phyloP scores from a whole-genome alignment of 2,888 invertebrate genomes.

The Athalia cordata region DNA sequence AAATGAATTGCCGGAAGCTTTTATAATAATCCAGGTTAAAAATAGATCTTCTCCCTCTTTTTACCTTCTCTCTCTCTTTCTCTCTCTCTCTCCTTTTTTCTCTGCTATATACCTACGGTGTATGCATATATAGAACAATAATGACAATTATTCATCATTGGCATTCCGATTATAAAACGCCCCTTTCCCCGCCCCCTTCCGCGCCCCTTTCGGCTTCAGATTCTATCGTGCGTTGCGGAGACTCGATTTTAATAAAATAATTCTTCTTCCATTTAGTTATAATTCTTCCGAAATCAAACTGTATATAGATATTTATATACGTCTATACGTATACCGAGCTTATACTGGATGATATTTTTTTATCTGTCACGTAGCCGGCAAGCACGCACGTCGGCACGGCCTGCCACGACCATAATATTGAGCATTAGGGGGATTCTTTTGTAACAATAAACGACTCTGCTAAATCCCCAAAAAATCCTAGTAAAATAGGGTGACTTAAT shows the following conservation, averaged over 20 bases:
- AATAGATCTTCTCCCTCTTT: background rate
- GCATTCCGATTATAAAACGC: background rate
- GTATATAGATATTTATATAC: too few relatives aligned
- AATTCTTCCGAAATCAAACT: too few relatives aligned
- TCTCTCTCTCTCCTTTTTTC: background rate
- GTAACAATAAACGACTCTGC: conserved; percentile 27
- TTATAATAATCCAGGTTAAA: background rate
- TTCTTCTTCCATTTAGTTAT: too few relatives aligned
- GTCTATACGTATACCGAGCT: too few relatives aligned
- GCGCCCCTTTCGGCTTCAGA: too few relatives aligned
- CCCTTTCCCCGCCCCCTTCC: too few relatives aligned
- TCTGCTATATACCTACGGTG: background rate
- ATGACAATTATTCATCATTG: conserved; percentile 1
- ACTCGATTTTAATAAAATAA: too few relatives aligned
- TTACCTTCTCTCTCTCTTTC: too few relatives aligned
- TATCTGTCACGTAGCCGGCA: too few relatives aligned
- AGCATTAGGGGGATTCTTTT: conserved; percentile 13
- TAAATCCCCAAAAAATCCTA: conserved; percentile 32
- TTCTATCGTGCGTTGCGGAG: too few relatives aligned
- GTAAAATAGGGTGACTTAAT: conserved; percentile 5
- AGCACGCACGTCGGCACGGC: conserved; percentile 31
- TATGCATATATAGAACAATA: background rate
- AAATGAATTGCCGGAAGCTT: too few relatives aligned
- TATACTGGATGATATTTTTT: too few relatives aligned
- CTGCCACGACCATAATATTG: conserved; percentile 13